Conservation (phyloP, 2,797 vertebrate genomes). For the Sebastes taczanowskii region DNA sequence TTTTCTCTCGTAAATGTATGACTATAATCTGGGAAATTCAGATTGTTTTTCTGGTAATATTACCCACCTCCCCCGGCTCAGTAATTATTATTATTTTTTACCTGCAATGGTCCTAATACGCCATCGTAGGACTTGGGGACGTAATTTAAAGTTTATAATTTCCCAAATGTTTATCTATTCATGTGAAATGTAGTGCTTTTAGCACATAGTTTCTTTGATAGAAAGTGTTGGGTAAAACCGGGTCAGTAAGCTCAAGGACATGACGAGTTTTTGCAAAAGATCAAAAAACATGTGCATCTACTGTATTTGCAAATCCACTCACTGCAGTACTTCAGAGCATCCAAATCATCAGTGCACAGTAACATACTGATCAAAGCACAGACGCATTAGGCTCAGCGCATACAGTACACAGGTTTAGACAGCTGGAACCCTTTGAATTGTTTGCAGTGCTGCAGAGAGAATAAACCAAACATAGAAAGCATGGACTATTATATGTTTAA, state of each 20-base stretch:
- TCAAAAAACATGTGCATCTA: not conserved
- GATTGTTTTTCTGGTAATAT: no score
- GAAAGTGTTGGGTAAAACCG: not conserved
- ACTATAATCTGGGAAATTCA: no score
- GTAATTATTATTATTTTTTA: no score
- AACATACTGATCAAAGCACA: slow-evolving; percentile 47
- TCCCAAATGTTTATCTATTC: not conserved
- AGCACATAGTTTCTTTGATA: not conserved
- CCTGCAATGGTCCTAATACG: no score
- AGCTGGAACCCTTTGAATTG: slow-evolving; percentile 31
- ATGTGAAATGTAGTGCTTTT: not conserved
- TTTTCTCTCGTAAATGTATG: no score
- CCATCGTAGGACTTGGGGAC: not conserved
- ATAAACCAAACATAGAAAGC: not conserved
- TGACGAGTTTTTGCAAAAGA: not conserved
- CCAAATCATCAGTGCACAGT: slow-evolving; percentile 26
- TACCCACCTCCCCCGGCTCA: no score
- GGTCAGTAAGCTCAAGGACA: not conserved
- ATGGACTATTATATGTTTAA: not conserved
- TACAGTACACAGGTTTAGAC: slow-evolving; percentile 23
- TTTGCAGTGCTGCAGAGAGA: slow-evolving; percentile 9
- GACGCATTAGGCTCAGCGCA: slow-evolving; percentile 29
- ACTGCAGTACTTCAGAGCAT: slow-evolving; percentile 7
- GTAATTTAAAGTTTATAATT: not conserved
- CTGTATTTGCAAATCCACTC: slow-evolving; percentile 26